Percentiles rank a stretch among this genome's conserved stretches.
phyloP scores from a whole-genome alignment of 2,797 vertebrate genomes.

The Dallia pectoralis region DNA sequence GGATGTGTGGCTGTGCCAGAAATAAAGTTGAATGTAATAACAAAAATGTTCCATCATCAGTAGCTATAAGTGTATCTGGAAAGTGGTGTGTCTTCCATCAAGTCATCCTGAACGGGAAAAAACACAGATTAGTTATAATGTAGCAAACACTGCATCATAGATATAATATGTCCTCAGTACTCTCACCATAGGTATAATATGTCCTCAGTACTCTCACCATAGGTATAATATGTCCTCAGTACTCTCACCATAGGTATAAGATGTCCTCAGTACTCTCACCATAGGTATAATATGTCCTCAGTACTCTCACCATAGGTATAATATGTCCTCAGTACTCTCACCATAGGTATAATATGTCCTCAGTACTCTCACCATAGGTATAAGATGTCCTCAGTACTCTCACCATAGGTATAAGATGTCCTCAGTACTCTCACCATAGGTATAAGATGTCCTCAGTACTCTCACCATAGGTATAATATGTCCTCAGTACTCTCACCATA shows the following conservation, averaged over 20 bases:
- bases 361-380: too few relatives aligned
- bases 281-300: too few relatives aligned
- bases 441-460: too few relatives aligned
- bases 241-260: too few relatives aligned
- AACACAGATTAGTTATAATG: neutral
- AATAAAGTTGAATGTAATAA: neutral
- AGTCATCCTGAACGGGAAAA: conserved; percentile 75
- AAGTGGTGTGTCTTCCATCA: conserved; percentile 88
- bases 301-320: too few relatives aligned
- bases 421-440: too few relatives aligned
- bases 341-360: too few relatives aligned
- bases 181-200: too few relatives aligned
- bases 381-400: conserved; percentile 30
- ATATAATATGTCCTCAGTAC: neutral
- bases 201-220: conserved; percentile 82
- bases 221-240: too few relatives aligned
- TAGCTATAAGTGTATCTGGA: conserved; percentile 83
- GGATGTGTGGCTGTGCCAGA: conserved; percentile 24
- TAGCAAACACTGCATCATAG: neutral
- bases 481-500: too few relatives aligned
- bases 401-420: conserved; percentile 93
- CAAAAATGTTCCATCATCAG: conserved; percentile 61
- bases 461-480: conserved; percentile 91
- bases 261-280: conserved; percentile 66
- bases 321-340: conserved; percentile 51